Base-by-base conservation (phyloP, 2,888 invertebrate species). In the Chesias legatella region DNA sequence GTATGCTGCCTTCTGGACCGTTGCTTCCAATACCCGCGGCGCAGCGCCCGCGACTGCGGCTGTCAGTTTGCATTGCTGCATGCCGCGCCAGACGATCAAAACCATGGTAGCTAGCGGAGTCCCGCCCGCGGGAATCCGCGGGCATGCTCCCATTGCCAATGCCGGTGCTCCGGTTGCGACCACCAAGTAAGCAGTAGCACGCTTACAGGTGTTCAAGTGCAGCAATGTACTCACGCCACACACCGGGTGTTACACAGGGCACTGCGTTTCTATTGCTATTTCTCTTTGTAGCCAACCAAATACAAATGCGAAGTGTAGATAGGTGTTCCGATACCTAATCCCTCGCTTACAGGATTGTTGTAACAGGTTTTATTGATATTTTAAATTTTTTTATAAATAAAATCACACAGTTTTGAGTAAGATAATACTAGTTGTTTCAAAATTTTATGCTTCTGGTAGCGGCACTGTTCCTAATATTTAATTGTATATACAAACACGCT, bases 41-140 rank as follows among this genome's bases (percentile, higher is more conserved):
- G 94, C 77, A 90, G 91, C 79, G 91, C 93, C 60, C 93, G 95
- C 77, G 95, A 95, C 84, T 95, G 95, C 81, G 95, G 95, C 88
- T 95, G 95, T 90, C 95, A 95, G 88, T 95, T 95, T 89, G 95
- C 95, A 70, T 90, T 95, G 74, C 92, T 95, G 74, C 95, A 95
- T 89, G 93, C 95, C 75, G 95, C 92, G 64, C 94, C 93, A 74
- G 92, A 92, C 82, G 91, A 88, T 43, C 73, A 73, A 60, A 69
- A 61, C 60, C 79, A 79, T 71, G 89, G 71, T 90, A 91, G 91
- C 91, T 91, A 88, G 86, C 86, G 83, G 79, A 79, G 75, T 60
- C 80, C 78, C 32, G 86, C 85, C 84, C 86, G 86, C 80, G 83
- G 63, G 51, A 66, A 53, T 49, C 53, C 83, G 88, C 85, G 84